A percentile compares a stretch with the other conserved stretches of the same genome.
phyloP scores from a whole-genome alignment of 2,888 invertebrate genomes.

The Empis livida region DNA sequence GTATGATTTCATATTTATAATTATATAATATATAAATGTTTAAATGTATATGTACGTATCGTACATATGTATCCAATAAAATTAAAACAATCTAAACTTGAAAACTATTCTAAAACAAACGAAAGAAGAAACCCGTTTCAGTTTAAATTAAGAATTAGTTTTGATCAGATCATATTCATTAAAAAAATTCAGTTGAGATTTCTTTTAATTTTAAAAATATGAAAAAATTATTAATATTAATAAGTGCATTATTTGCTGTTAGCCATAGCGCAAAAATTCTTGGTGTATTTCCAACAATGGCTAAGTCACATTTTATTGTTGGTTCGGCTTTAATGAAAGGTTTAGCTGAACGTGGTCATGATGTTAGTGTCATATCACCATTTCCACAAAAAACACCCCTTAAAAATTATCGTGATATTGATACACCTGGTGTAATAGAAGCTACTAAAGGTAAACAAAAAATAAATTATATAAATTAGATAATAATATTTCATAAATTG shows the following conservation, averaged over 20 bases:
- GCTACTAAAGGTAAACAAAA: neutral
- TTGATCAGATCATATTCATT: no score
- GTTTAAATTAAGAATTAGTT: no score
- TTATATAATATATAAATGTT: no score
- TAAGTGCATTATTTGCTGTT: neutral
- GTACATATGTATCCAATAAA: no score
- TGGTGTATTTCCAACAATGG: neutral
- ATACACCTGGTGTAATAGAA: slow-evolving; percentile 11
- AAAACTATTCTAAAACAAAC: no score
- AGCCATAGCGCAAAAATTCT: neutral
- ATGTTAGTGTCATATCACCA: slow-evolving; percentile 27
- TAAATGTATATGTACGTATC: no score
- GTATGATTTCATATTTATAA: no score
- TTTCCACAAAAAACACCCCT: slow-evolving; percentile 22
- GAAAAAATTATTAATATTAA: neutral
- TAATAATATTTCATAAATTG: neutral
- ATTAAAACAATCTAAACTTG: no score
- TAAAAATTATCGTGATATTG: slow-evolving; percentile 20
- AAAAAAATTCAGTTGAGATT: no score
- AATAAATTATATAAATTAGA: neutral
- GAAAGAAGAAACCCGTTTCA: no score
- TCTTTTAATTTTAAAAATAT: no score
- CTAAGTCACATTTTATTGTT: slow-evolving; percentile 21
- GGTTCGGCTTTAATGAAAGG: slow-evolving; percentile 26
- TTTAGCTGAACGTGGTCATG: slow-evolving; percentile 28